These are phyloP conservation scores for Atrichornis clamosus DNA, from an alignment of 2,113 vertebrate genomes.

Conservation along the genomic window DNA sequence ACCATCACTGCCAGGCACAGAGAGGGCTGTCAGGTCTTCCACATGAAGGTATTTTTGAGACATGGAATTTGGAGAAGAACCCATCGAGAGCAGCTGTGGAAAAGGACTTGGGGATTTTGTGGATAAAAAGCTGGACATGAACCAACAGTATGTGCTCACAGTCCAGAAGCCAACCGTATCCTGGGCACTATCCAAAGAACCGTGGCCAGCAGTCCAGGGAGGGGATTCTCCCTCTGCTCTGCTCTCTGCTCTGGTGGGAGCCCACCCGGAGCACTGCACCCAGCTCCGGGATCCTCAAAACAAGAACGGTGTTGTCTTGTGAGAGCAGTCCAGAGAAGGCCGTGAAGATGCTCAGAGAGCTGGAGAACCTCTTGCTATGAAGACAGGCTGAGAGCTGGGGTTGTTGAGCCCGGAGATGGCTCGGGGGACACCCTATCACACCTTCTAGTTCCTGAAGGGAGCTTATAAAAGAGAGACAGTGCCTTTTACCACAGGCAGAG, in stretches of 20 bases:
- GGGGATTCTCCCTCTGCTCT: neutral
- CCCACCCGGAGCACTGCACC: neutral
- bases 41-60: neutral
- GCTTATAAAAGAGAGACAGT: neutral
- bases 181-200: neutral
- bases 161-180: neutral
- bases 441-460: neutral
- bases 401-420: neutral
- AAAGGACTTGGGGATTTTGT: neutral
- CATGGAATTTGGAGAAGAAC: neutral
- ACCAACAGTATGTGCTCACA: neutral
- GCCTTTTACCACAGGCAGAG: neutral
- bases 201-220: neutral
- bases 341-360: neutral
- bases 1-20: neutral
- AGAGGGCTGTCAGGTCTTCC: neutral
- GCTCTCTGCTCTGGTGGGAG: neutral
- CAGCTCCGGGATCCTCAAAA: neutral
- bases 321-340: neutral
- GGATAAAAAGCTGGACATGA: neutral
- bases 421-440: neutral
- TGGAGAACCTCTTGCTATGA: neutral
- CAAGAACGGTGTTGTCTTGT: neutral
- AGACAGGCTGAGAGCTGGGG: rapidly evolving
- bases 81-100: neutral